Base-by-base conservation (phyloP, 2,113 vertebrate species). In the Cyanoramphus novaezelandiae region DNA sequence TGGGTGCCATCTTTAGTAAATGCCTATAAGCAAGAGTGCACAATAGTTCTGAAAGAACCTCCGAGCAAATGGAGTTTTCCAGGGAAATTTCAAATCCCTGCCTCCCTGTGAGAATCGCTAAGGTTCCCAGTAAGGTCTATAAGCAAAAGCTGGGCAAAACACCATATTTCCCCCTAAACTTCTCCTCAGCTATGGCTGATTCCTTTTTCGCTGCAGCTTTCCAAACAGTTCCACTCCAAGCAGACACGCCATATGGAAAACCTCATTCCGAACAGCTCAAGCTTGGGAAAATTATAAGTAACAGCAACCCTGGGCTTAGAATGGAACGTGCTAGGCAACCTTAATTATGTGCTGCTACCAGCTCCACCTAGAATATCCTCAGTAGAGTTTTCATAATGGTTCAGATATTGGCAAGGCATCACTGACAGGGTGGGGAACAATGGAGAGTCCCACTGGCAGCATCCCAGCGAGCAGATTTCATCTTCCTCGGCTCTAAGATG, bases 191-290 rank as follows among this genome's bases (percentile, higher is more conserved):
- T 49, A 24, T 1, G 2, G 29, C 63, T 19, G 49, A 49, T 67
- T 64, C 35, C 10, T 74, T 19, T 7, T 35, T 37, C 57, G 62
- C 82, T 71, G 75, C 52, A 78, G 41, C 75, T 20, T 46, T 35
- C 91, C 94, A 46, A 28, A 71, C 49, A 44, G 43, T 47, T 79
- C 67, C 17, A 50, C 65, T 39, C 3, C 21, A 87, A 70, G 76
- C 92, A 86, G 83, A 71, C 65, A 37, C 46, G 64, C 57, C 94
- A 82, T 37, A 92, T 95, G 94, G 96, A 88, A 96, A 95, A 90
- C 76, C 71, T 95, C 91, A 88, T 33, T 59, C 52, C 6, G 44
- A 88, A 43, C 70, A 46, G 67, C 63, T 76, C 71, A 72, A 86
- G 13, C 79, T 92, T 71, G 93, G 94, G 91, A 90, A 95, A 90